These are phyloP conservation scores for Nysson spinosus DNA, from an alignment of 2,888 invertebrate species.

Conservation along the genomic window DNA sequence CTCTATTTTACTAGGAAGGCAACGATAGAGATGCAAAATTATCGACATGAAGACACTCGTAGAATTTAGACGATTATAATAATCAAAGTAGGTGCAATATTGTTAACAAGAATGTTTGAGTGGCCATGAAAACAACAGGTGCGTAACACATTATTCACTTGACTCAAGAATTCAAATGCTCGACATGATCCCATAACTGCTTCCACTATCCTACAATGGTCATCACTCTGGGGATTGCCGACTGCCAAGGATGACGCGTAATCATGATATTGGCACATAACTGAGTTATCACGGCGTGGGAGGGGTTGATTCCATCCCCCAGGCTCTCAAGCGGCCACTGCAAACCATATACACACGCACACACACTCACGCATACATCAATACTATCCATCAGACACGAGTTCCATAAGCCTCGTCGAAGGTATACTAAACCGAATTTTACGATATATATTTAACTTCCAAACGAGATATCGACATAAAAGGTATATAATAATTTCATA, in stretches of 20 bases:
- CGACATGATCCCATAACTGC: constrained; percentile 47
- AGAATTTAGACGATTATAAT: too few species aligned
- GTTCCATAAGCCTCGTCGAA: too few species aligned
- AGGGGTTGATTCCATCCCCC: constrained; percentile 44
- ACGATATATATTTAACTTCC: neutral
- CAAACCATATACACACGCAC: constrained; percentile 19
- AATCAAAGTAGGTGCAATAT: too few species aligned
- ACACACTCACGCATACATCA: constrained; percentile 36
- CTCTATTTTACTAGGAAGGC: constrained; percentile 1
- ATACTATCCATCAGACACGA: too few species aligned
- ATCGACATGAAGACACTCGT: neutral
- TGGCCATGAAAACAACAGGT: constrained; percentile 15
- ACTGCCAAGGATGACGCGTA: constrained; percentile 60
- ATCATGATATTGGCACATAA: constrained; percentile 65
- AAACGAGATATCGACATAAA: neutral
- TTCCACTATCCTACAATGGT: constrained; percentile 58
- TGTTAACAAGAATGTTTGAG: constrained; percentile 28
- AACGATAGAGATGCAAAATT: neutral
- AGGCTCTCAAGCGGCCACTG: constrained; percentile 38
- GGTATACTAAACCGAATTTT: constrained; percentile 26
- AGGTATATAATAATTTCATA: too few species aligned
- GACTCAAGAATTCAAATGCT: constrained; percentile 47
- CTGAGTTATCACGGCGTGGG: constrained; percentile 50
- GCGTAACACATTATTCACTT: constrained; percentile 34
- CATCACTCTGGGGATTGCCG: constrained; percentile 60